Evolutionary conservation across 2,113 vertebrate genomes (phyloP).

Genomic region (Notechis scutatus): DNA sequence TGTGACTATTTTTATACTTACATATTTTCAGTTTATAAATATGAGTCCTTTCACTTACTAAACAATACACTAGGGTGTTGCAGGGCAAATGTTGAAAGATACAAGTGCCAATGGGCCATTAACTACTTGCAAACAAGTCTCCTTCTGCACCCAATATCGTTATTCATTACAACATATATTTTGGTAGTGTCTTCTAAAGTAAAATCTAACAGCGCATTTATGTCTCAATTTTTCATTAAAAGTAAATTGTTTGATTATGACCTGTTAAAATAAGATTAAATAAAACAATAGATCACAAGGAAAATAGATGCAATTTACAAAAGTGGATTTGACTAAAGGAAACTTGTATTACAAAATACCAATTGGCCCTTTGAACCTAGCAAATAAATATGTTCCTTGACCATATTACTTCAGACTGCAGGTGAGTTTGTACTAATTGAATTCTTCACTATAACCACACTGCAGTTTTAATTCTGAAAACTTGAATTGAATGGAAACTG

Average conservation of each 20-base stretch:
- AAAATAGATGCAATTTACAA: neutral
- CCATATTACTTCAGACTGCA: neutral
- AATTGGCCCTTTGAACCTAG: neutral
- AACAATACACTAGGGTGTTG: conserved; percentile 53
- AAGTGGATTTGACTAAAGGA: too few species aligned
- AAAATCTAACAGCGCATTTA: neutral
- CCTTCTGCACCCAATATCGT: neutral
- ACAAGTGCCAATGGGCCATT: conserved; percentile 29
- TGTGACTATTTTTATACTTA: conserved; percentile 60
- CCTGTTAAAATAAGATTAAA: neutral
- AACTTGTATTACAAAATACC: neutral
- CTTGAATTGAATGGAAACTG: neutral
- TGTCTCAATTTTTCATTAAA: neutral
- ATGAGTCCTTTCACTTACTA: conserved; percentile 56
- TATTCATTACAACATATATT: conserved; percentile 22
- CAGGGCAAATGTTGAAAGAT: conserved; percentile 38
- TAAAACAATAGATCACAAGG: neutral
- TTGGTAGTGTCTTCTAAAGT: conserved; percentile 37
- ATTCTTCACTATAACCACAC: neutral
- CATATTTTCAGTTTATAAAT: conserved; percentile 50
- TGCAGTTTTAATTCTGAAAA: neutral
- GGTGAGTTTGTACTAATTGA: neutral
- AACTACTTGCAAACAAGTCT: conserved; percentile 40
- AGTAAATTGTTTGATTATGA: neutral
- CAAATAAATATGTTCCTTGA: neutral